These are phyloP conservation scores for Chitala chitala DNA, from an alignment of 2,113 vertebrate species.

Conservation along the genomic window DNA sequence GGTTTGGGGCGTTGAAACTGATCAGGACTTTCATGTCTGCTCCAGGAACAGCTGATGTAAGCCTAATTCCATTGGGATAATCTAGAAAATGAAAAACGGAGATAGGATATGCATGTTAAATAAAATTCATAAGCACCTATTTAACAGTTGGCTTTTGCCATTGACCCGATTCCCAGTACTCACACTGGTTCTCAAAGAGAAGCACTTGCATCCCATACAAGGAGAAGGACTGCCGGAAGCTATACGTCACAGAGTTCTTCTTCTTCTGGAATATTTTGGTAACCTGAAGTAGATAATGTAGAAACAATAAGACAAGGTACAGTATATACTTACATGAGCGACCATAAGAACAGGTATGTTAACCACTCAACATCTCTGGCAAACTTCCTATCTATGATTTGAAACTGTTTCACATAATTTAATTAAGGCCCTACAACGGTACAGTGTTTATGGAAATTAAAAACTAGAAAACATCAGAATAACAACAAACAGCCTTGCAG, in stretches of 20 bases:
- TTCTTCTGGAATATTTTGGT: constrained; percentile 99
- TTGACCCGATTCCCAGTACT: constrained; percentile 44
- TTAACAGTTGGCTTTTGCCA: not conserved
- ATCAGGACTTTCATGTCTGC: constrained; percentile 95
- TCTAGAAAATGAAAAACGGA: constrained; percentile 56
- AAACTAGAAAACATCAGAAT: not conserved
- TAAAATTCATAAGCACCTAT: not conserved
- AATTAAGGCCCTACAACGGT: not conserved
- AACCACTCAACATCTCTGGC: no score
- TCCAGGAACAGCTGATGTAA: constrained; percentile 89
- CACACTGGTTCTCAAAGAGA: constrained; percentile 95
- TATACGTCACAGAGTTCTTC: constrained; percentile 97
- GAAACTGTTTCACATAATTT: not conserved
- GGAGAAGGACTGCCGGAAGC: constrained; percentile 95
- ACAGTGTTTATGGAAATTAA: not conserved
- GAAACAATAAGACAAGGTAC: not conserved
- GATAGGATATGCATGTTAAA: not conserved
- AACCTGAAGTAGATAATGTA: constrained; percentile 69
- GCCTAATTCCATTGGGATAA: constrained; percentile 93
- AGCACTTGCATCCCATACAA: constrained; percentile 95
- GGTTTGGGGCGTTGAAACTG: constrained; percentile 96
- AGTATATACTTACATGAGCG: not conserved
- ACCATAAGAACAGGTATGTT: not conserved
- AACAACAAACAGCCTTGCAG: not conserved
- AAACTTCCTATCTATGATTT: not conserved